phyloP scores from a whole-genome alignment of 2,888 invertebrate species.

The Stenodema calcarata region DNA sequence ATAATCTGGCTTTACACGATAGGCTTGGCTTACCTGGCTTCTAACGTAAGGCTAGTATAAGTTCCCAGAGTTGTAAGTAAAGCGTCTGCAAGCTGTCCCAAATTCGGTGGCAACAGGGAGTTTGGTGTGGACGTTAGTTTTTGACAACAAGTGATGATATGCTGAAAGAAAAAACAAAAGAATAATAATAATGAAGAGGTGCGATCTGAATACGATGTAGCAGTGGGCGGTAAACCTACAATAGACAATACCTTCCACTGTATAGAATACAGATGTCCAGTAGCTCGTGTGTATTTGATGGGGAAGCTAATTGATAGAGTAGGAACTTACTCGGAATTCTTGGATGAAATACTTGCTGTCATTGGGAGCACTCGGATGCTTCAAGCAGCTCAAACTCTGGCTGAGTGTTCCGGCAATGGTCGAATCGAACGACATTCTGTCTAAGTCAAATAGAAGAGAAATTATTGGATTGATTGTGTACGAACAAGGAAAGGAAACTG shows the following conservation, averaged over 20 bases:
- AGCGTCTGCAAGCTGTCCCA: conserved; percentile 48
- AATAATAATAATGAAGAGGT: too few species aligned
- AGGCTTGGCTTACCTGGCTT: conserved; percentile 9
- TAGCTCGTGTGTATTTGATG: too few species aligned
- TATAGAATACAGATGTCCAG: too few species aligned
- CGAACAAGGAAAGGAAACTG: too few species aligned
- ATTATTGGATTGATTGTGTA: too few species aligned
- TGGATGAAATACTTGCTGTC: conserved; percentile 32
- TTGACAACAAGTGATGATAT: conserved; percentile 35
- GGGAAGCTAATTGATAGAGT: not conserved
- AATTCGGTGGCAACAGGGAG: conserved; percentile 48
- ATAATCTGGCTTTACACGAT: not conserved
- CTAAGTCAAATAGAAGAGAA: not conserved
- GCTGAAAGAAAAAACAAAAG: not conserved
- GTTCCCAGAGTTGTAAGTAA: conserved; percentile 38
- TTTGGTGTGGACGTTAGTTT: conserved; percentile 37
- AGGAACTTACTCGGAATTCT: conserved; percentile 21
- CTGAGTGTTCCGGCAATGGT: not conserved
- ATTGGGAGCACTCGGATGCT: not conserved
- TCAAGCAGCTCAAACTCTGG: conserved; percentile 19
- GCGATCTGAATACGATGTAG: too few species aligned
- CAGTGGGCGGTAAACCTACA: too few species aligned
- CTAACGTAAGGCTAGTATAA: conserved; percentile 20
- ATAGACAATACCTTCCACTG: too few species aligned
- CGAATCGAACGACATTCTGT: not conserved